Conservation (phyloP, 1,140 invertebrate genomes). For the Pseudobourletiella spinata region DNA sequence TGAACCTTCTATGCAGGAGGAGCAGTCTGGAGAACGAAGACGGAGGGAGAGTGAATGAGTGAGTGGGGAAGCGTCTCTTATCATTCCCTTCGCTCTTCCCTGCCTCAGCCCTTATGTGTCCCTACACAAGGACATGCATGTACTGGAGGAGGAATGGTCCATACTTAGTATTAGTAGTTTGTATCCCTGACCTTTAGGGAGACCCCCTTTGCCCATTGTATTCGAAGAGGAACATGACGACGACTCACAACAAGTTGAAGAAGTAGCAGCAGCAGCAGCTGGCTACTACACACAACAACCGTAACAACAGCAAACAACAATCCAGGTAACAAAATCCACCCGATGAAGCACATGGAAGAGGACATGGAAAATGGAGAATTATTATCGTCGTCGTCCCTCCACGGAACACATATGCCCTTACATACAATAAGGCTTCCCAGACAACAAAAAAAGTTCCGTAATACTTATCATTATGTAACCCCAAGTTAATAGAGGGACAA, state of each 20-base stretch:
- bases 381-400: no score
- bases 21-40: conserved; percentile 7
- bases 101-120: no score
- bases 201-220: conserved; percentile 14
- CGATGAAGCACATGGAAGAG: no score
- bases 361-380: no score
- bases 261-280: conserved; percentile 10
- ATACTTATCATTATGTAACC: no score
- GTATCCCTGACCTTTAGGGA: conserved; percentile 24
- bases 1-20: not conserved
- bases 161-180: not conserved
- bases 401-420: no score
- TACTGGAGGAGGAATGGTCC: not conserved
- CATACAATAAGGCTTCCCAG: no score
- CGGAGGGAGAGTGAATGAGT: not conserved
- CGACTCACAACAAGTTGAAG: not conserved
- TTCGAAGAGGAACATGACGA: conserved; percentile 1
- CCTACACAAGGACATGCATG: not conserved
- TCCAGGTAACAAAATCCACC: no score
- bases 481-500: no score
- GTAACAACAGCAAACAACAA: no score
- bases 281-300: conserved; percentile 18
- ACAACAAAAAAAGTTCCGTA: no score
- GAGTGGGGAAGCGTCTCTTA: conserved; percentile 1
- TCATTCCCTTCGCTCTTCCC: not conserved